phyloP scores from a whole-genome alignment of 2,797 vertebrate species.

The Fratercula arctica region DNA sequence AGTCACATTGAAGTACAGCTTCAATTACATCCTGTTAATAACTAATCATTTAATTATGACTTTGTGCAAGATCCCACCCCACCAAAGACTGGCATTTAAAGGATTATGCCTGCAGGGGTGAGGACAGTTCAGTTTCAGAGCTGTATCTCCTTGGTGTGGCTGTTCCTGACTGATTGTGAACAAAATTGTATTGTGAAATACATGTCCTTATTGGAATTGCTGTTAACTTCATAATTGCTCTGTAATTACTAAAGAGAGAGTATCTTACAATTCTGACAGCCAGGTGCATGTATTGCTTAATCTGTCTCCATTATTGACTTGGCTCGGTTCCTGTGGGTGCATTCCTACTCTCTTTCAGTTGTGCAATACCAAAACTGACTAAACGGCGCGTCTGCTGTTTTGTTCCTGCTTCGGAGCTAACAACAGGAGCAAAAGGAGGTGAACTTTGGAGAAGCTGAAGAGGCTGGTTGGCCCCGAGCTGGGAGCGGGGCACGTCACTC shows the following conservation, averaged over 20 bases:
- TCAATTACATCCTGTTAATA: slow-evolving; percentile 55
- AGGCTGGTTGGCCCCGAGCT: background rate
- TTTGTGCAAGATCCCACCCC: slow-evolving; percentile 15
- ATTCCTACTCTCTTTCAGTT: slow-evolving; percentile 60
- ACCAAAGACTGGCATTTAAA: slow-evolving; percentile 25
- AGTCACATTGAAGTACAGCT: slow-evolving; percentile 14
- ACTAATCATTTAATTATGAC: slow-evolving; percentile 53
- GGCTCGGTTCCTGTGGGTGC: slow-evolving; percentile 46
- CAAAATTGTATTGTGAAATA: slow-evolving; percentile 61
- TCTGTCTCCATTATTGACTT: slow-evolving; percentile 62
- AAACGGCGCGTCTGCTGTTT: background rate
- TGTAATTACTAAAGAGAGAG: slow-evolving; percentile 68
- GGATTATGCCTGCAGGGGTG: slow-evolving; percentile 41
- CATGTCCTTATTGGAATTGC: slow-evolving; percentile 47
- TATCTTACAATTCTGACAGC: slow-evolving; percentile 58
- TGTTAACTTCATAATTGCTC: slow-evolving; percentile 68
- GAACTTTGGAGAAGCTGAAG: background rate
- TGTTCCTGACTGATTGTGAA: slow-evolving; percentile 31
- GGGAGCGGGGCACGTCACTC: background rate
- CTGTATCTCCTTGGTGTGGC: slow-evolving; percentile 32
- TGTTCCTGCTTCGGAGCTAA: slow-evolving; percentile 4
- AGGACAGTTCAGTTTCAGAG: slow-evolving; percentile 46
- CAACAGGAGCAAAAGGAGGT: slow-evolving; percentile 20
- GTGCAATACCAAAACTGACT: slow-evolving; percentile 65
- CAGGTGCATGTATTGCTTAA: slow-evolving; percentile 70